Evolutionary conservation across 2,797 vertebrate species (phyloP).

Genomic region (Coccyzus lansbergi): DNA sequence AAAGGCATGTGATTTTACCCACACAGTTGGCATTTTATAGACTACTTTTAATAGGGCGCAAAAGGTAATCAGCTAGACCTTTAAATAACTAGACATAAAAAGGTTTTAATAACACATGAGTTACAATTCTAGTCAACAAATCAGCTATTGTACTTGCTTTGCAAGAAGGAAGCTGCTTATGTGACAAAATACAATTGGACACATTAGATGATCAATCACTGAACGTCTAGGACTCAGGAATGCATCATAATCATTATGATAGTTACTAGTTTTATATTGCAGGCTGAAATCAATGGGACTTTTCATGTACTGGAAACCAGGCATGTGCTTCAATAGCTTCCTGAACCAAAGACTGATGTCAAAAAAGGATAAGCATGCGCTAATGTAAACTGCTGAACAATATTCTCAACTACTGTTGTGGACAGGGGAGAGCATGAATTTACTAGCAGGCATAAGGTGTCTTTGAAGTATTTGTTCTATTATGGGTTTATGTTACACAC

Average conservation of each 20-base stretch:
- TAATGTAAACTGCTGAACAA: neutral
- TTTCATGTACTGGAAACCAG: neutral
- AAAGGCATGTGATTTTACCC: neutral
- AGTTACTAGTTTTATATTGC: neutral
- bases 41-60: neutral
- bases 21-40: neutral
- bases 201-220: neutral
- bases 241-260: neutral
- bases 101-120: neutral
- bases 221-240: neutral
- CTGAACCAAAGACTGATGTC: neutral
- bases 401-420: neutral
- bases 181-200: neutral
- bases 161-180: neutral
- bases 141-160: neutral
- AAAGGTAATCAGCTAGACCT: neutral
- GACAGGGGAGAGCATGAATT: neutral
- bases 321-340: neutral
- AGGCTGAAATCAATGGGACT: neutral
- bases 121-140: neutral
- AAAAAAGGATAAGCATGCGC: neutral
- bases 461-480: conserved; percentile 2
- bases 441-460: neutral
- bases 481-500: neutral
- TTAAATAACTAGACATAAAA: neutral